Evolutionary conservation across 1,140 invertebrate species (phyloP).

Genomic region (Hesperophylax magnus): DNA sequence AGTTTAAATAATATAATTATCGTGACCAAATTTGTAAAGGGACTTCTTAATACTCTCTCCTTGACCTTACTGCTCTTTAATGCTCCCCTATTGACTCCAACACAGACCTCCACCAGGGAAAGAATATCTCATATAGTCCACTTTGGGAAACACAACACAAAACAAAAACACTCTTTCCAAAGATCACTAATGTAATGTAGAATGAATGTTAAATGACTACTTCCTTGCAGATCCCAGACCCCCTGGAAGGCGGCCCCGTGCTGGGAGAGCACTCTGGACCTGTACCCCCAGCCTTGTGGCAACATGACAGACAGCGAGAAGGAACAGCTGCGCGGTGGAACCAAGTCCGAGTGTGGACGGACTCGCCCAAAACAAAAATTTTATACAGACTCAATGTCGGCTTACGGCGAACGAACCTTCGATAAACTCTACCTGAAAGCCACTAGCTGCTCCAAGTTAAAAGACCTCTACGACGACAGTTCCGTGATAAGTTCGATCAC

Average conservation of each 20-base stretch:
- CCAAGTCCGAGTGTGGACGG: conserved; percentile 71
- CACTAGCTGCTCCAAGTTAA: conserved; percentile 62
- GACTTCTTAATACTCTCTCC: no score
- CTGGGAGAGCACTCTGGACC: conserved; percentile 84
- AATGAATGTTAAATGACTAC: background rate
- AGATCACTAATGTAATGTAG: no score
- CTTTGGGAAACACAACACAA: no score
- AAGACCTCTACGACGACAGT: conserved; percentile 45
- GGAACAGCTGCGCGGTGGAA: conserved; percentile 70
- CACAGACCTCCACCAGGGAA: no score
- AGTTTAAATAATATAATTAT: no score
- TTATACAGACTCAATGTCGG: conserved; percentile 67
- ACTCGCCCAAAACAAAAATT: conserved; percentile 64
- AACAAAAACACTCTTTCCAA: no score
- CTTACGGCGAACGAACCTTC: conserved; percentile 76
- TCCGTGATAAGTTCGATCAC: conserved; percentile 32
- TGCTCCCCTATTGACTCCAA: no score
- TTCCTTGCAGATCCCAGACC: conserved; percentile 60
- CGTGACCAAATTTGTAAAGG: no score
- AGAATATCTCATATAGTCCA: no score
- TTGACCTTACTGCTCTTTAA: no score
- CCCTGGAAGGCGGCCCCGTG: conserved; percentile 74
- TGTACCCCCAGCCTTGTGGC: conserved; percentile 81
- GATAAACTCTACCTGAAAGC: conserved; percentile 79
- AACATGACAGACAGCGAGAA: conserved; percentile 84